A percentile compares a stretch with the other conserved stretches of the same genome.
Evolutionary conservation across 1,140 invertebrate species (phyloP).

Genomic region (Drosophila truncata): DNA sequence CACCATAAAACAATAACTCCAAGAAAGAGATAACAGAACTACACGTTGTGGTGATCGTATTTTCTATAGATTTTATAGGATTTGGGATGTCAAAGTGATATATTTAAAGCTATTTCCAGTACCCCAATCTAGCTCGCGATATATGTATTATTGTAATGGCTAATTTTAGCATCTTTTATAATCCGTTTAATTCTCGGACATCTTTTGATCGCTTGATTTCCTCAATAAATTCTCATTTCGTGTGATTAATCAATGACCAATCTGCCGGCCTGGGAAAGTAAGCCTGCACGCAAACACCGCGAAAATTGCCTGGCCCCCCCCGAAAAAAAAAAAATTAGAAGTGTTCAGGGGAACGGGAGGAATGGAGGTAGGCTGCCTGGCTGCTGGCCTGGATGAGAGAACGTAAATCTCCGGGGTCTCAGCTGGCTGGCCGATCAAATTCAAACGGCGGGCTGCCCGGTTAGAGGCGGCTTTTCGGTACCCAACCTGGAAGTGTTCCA

Average conservation of each 20-base stretch:
- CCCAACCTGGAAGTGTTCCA: conserved; percentile 67
- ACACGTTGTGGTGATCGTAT: not conserved
- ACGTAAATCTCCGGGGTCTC: conserved; percentile 52
- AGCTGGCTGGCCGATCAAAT: conserved; percentile 41
- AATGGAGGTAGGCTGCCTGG: not conserved
- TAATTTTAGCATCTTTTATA: conserved; percentile 32
- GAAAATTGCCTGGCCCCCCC: not conserved
- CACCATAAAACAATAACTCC: too few species aligned
- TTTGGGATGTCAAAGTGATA: not conserved
- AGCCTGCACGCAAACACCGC: conserved; percentile 9
- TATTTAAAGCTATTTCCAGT: conserved; percentile 1
- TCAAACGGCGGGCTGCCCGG: conserved; percentile 22
- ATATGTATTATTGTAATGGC: conserved; percentile 32
- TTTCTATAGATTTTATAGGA: not conserved
- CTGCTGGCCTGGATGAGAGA: conserved; percentile 15
- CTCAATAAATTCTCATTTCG: conserved; percentile 48
- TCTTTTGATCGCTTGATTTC: conserved; percentile 45
- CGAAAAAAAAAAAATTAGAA: not conserved
- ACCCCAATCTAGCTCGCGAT: not conserved
- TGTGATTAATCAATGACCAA: conserved; percentile 46
- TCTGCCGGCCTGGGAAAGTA: conserved; percentile 27
- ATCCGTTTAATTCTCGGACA: conserved; percentile 23
- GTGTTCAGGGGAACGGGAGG: conserved; percentile 16
- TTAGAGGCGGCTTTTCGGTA: conserved; percentile 28
- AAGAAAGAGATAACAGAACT: too few species aligned